Base-by-base conservation (phyloP, 2,797 vertebrate species). In the Basileuterus tristriatus region DNA sequence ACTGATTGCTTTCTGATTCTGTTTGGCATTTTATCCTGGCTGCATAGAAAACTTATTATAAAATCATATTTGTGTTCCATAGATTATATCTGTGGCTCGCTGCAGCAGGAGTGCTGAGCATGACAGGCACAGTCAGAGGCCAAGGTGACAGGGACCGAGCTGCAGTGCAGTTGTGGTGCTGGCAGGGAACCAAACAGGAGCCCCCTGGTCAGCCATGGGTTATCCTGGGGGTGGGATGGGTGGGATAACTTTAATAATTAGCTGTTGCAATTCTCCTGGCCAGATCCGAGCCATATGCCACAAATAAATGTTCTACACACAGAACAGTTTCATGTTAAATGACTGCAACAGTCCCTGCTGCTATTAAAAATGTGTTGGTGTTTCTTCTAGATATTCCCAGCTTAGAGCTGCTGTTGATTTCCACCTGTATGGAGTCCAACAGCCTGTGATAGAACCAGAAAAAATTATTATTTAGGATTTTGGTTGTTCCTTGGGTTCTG, bases 1-100 rank as follows among this genome's bases (percentile, higher is more conserved):
- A 95, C 87, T 94, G 97, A 96, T 95, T 87, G 93, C 79, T 95
- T 95, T 96, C 94, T 96, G 94, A 96, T 96, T 95, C 83, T 88
- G 55, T 97, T 96, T 97, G 95, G 94, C 96, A 82, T 89, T 90
- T 96, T 96, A 95, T 94, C 79, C 94, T 47, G 83, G 77, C 93
- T 49, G 93, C 96, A 86, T 93, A 91, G 63, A 83, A 93, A 97
- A 94, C 91, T 92, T 94, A 96, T 96, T 97, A 97, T 75, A 70
- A 94, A 96, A 96, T 67, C 69, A 58, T 84, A 90, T 96, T 93
- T 87, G 90, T 53, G 29, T 94, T 96, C 78, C 79, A 63, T 18
- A 91, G 93, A 96, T 95, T 63, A 67, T 95, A 89, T 93, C 58
- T 76, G 89, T 30, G 84, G 72, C 87, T 84, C 16, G 1, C 79